Evolutionary conservation across 2,888 invertebrate genomes (phyloP).

Genomic region (Cremastobaeus sp.): DNA sequence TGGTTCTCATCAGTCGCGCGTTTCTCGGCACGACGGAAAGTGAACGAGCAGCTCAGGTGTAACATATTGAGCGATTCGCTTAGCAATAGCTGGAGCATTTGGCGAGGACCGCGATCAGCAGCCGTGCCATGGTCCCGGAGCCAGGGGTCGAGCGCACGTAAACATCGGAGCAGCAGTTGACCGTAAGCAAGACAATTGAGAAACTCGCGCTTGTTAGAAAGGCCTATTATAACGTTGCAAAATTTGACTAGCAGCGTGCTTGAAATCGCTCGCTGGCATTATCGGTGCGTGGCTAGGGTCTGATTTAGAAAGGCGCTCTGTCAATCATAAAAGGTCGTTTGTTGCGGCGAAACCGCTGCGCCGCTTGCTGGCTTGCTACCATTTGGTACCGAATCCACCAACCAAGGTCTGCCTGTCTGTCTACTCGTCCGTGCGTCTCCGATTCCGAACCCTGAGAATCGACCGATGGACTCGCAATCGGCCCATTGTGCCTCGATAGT

Average conservation of each 20-base stretch:
- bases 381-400: conserved; percentile 5
- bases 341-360: not conserved
- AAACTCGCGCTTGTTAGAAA: conserved; percentile 29
- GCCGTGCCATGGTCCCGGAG: conserved; percentile 3
- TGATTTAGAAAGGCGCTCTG: conserved; percentile 23
- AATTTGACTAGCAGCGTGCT: conserved; percentile 20
- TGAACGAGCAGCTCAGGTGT: conserved; percentile 39
- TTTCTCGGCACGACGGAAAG: conserved; percentile 51
- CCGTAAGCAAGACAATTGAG: not conserved
- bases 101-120: conserved; percentile 1
- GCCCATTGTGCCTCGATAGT: not conserved
- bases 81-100: conserved; percentile 9
- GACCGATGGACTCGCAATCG: not conserved
- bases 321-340: conserved; percentile 26
- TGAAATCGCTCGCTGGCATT: conserved; percentile 1
- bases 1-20: conserved; percentile 68
- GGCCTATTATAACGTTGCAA: conserved; percentile 25
- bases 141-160: not conserved
- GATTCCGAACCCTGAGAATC: not conserved
- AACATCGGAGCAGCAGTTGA: not conserved
- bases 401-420: conserved; percentile 15
- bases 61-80: conserved; percentile 51
- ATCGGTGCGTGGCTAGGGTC: conserved; percentile 12
- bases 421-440: no score
- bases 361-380: not conserved